phyloP scores from a whole-genome alignment of 1,140 invertebrate species.

The Pectinophora gossypiella region DNA sequence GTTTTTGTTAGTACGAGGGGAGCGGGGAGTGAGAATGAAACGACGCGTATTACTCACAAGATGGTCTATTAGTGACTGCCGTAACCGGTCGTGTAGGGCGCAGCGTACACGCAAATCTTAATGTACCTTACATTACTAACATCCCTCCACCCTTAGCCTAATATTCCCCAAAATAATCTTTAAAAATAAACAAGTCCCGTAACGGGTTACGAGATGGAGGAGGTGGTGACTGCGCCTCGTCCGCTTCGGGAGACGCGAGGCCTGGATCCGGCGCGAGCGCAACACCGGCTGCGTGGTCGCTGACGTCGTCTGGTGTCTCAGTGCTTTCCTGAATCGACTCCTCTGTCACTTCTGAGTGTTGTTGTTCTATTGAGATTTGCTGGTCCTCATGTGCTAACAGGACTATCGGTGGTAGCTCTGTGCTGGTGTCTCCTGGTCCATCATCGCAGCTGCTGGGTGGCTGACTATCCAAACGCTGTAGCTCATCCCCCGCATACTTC shows the following conservation, averaged over 20 bases:
- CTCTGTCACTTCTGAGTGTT: not conserved
- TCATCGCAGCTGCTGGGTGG: not conserved
- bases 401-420: not conserved
- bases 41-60: too few relatives aligned
- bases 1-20: too few relatives aligned
- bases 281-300: not conserved
- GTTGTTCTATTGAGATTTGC: not conserved
- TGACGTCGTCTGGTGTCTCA: not conserved
- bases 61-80: too few relatives aligned
- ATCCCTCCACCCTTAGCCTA: conserved; percentile 1
- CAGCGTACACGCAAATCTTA: too few relatives aligned
- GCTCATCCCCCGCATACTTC: not conserved
- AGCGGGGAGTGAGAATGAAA: too few relatives aligned
- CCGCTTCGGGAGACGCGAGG: not conserved
- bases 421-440: not conserved
- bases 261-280: too few relatives aligned
- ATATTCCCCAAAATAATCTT: too few relatives aligned
- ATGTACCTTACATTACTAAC: too few relatives aligned
- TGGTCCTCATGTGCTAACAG: not conserved
- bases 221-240: not conserved
- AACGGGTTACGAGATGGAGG: too few relatives aligned
- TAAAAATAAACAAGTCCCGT: too few relatives aligned
- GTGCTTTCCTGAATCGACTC: not conserved
- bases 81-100: too few relatives aligned
- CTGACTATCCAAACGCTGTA: not conserved